These are phyloP conservation scores for Taeniopygia guttata DNA, from an alignment of 2,797 vertebrate species.

Conservation along the genomic window DNA sequence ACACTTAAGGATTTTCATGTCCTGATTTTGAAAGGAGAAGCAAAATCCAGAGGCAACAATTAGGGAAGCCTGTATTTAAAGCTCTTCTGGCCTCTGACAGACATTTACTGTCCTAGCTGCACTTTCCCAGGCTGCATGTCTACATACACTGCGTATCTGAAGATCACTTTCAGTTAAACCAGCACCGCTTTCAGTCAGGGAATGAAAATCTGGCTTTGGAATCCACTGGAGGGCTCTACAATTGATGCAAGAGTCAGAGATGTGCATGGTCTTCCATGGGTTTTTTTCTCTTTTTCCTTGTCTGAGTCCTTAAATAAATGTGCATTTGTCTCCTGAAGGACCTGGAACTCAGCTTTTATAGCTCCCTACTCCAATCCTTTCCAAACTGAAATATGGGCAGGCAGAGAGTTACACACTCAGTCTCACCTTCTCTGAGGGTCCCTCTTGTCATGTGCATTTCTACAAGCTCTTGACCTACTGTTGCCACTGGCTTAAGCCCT, in stretches of 20 bases:
- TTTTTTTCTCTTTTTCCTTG: neutral
- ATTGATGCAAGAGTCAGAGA: neutral
- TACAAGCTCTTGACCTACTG: neutral
- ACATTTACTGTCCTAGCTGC: neutral
- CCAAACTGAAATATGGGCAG: neutral
- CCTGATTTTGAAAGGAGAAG: neutral
- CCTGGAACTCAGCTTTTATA: neutral
- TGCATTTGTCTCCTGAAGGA: neutral
- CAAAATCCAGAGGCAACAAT: neutral
- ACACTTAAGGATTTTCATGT: neutral
- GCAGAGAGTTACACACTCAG: fast-evolving
- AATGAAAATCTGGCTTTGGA: neutral
- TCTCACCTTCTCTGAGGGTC: neutral
- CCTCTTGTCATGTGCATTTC: neutral
- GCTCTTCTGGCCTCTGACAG: neutral
- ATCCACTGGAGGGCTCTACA: neutral
- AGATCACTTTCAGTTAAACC: neutral
- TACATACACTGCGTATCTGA: neutral
- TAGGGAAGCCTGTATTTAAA: neutral
- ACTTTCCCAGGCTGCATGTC: neutral
- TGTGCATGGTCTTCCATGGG: neutral
- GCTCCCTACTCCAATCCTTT: neutral
- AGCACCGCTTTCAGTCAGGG: neutral
- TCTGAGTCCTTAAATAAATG: neutral
- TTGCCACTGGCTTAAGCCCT: neutral